These are phyloP conservation scores for Hyposmocoma kahamanoa DNA, from an alignment of 1,140 invertebrate species.

Conservation along the genomic window DNA sequence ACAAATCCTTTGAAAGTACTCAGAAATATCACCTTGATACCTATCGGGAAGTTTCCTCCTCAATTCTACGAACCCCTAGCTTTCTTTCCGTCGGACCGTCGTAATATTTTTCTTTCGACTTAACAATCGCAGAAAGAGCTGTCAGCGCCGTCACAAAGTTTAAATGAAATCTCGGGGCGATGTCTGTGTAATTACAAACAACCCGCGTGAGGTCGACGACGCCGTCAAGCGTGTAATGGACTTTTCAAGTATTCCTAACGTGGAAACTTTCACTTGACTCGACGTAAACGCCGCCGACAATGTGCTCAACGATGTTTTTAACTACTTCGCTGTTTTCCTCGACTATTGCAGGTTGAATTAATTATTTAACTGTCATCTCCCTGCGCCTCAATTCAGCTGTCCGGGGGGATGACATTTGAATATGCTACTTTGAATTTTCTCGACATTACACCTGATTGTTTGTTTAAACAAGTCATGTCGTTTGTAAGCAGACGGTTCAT, in stretches of 20 bases:
- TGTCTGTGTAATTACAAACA: conserved; percentile 67
- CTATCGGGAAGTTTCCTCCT: too few relatives aligned
- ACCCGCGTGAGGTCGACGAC: conserved; percentile 39
- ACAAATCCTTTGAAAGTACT: too few relatives aligned
- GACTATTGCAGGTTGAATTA: conserved; percentile 52
- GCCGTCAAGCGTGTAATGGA: conserved; percentile 66
- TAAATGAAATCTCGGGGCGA: conserved; percentile 64
- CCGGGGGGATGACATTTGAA: too few relatives aligned
- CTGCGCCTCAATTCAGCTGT: too few relatives aligned
- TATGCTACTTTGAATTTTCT: too few relatives aligned
- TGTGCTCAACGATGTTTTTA: conserved; percentile 69
- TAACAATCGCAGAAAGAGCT: conserved; percentile 39
- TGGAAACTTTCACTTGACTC: conserved; percentile 61
- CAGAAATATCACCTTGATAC: too few relatives aligned
- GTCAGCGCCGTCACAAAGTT: conserved; percentile 59
- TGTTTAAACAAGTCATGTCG: too few relatives aligned
- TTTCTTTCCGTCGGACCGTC: background rate
- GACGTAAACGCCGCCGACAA: conserved; percentile 59
- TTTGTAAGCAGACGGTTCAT: too few relatives aligned
- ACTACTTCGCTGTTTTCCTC: conserved; percentile 52
- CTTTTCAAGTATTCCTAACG: conserved; percentile 70
- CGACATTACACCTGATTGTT: too few relatives aligned
- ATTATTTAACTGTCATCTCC: conserved; percentile 37
- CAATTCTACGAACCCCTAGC: too few relatives aligned
- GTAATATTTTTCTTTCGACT: conserved; percentile 23